Conservation (phyloP, 2,888 invertebrate genomes). For the Drosophila neonasuta region DNA sequence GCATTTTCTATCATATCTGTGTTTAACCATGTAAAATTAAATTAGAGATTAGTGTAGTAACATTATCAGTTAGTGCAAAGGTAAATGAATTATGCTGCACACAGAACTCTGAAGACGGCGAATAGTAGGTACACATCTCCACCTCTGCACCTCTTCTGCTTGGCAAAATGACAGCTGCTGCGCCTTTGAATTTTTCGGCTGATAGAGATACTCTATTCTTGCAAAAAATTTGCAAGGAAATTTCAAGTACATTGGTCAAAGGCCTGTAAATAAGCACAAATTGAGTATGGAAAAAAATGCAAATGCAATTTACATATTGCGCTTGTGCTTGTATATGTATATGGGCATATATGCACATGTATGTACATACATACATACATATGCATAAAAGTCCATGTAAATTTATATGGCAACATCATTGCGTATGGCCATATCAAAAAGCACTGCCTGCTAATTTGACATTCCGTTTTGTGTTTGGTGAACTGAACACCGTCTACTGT, state of each 20-base stretch:
- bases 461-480: slow-evolving; percentile 65
- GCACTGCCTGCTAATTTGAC: slow-evolving; percentile 59
- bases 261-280: slow-evolving; percentile 8
- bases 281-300: slow-evolving; percentile 36
- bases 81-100: slow-evolving; percentile 47
- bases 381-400: slow-evolving; percentile 33
- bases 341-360: slow-evolving; percentile 39
- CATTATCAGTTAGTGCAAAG: slow-evolving; percentile 68
- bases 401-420: slow-evolving; percentile 69
- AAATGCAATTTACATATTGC: slow-evolving; percentile 16
- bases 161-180: slow-evolving; percentile 63
- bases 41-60: slow-evolving; percentile 67
- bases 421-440: slow-evolving; percentile 61
- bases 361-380: slow-evolving; percentile 20
- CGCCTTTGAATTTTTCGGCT: slow-evolving; percentile 53
- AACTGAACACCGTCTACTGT: slow-evolving; percentile 38
- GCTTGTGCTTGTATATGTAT: slow-evolving; percentile 12
- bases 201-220: slow-evolving; percentile 27
- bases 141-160: slow-evolving; percentile 28
- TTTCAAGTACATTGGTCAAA: slow-evolving; percentile 29
- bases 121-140: slow-evolving; percentile 39
- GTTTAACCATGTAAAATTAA: slow-evolving; percentile 73
- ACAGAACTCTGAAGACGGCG: slow-evolving; percentile 11
- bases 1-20: slow-evolving; percentile 72
- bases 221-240: slow-evolving; percentile 28